phyloP scores from a whole-genome alignment of 2,113 vertebrate genomes.

The Calonectris borealis region DNA sequence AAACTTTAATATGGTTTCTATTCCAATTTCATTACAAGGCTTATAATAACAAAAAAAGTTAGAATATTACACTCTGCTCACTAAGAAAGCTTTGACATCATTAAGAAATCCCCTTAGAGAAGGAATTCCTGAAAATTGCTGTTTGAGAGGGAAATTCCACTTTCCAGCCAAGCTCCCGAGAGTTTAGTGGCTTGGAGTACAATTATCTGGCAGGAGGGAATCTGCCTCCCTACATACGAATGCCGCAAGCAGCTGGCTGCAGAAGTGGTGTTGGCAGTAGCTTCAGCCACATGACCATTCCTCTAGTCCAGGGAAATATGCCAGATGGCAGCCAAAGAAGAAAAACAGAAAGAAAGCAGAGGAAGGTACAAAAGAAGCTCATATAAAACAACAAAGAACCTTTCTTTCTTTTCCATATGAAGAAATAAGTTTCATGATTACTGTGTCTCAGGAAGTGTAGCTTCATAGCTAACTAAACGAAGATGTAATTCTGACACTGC shows the following conservation, averaged over 20 bases:
- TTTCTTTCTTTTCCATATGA: background rate
- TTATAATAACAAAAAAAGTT: too few species aligned
- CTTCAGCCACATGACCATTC: conserved; percentile 21
- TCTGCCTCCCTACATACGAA: background rate
- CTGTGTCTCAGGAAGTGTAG: background rate
- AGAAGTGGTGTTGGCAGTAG: conserved; percentile 24
- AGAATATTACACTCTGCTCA: too few species aligned
- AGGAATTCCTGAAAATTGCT: background rate
- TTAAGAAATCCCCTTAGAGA: background rate
- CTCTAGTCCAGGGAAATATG: conserved; percentile 16
- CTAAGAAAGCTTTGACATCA: background rate
- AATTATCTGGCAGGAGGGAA: background rate
- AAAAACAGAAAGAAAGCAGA: conserved; percentile 2
- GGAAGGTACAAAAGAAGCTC: background rate
- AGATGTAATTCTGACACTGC: background rate
- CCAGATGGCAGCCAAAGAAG: conserved; percentile 28
- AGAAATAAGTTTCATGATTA: background rate
- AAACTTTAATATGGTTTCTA: too few species aligned
- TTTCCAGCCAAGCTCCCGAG: background rate
- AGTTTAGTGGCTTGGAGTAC: background rate
- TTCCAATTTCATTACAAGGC: too few species aligned
- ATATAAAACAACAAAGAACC: background rate
- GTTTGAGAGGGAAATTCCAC: background rate
- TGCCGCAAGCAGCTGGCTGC: conserved; percentile 1
- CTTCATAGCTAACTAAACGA: background rate